Conservation (phyloP, 2,888 invertebrate genomes). For the Drosophila cracens region DNA sequence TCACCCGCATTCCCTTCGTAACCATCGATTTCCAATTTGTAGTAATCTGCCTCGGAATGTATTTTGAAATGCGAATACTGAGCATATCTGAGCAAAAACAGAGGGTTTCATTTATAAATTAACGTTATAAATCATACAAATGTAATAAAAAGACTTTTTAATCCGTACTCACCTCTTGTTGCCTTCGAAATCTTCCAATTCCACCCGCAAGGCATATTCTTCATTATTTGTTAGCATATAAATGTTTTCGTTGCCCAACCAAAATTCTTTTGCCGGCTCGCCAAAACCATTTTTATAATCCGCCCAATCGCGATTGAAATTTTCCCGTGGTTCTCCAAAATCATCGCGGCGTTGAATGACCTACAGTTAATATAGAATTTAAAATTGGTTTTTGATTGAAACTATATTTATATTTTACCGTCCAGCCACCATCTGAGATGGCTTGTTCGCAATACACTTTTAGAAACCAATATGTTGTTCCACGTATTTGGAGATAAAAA, state of each 20-base stretch:
- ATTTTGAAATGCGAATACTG: conserved; percentile 97
- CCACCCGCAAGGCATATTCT: conserved; percentile 94
- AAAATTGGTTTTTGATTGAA: no score
- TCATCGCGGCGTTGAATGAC: conserved; percentile 96
- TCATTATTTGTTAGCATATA: conserved; percentile 97
- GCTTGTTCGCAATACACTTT: conserved; percentile 96
- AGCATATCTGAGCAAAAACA: conserved; percentile 88
- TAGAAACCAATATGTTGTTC: conserved; percentile 96
- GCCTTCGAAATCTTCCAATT: conserved; percentile 96
- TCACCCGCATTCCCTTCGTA: conserved; percentile 96
- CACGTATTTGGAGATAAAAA: conserved; percentile 95
- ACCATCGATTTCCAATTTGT: conserved; percentile 95
- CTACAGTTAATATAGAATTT: conserved; percentile 85
- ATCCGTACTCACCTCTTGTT: conserved; percentile 90
- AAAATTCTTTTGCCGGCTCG: conserved; percentile 95
- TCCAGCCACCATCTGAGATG: conserved; percentile 96
- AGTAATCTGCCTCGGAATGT: conserved; percentile 95
- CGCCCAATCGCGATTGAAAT: conserved; percentile 96
- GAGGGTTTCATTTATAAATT: neutral
- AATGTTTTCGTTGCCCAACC: conserved; percentile 97
- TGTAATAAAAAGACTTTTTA: neutral
- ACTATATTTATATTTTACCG: conserved; percentile 87
- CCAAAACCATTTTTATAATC: conserved; percentile 97
- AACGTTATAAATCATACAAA: neutral
- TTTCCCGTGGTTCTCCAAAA: conserved; percentile 94